phyloP scores from a whole-genome alignment of 2,797 vertebrate species.

The Melanotaenia trifasciata region DNA sequence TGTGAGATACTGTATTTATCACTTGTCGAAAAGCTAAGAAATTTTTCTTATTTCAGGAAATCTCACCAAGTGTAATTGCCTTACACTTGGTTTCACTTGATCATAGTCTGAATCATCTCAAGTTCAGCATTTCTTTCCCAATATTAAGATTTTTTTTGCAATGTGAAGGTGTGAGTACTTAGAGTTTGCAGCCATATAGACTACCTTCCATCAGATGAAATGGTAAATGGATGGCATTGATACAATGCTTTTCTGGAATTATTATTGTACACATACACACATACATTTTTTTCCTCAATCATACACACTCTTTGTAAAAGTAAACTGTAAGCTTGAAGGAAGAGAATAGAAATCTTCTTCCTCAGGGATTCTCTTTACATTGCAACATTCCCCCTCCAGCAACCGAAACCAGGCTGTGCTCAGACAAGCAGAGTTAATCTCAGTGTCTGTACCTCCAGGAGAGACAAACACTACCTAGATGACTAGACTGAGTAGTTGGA shows the following conservation, averaged over 20 bases:
- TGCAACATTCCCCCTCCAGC: conserved; percentile 34
- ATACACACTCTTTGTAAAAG: not conserved
- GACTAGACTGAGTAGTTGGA: conserved; percentile 50
- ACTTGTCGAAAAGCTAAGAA: no score
- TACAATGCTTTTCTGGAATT: not conserved
- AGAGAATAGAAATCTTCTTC: conserved; percentile 37
- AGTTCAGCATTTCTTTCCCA: no score
- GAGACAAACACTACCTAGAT: conserved; percentile 46
- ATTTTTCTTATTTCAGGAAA: no score
- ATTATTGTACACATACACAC: not conserved
- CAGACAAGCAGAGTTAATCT: conserved; percentile 59
- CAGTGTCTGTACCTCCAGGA: conserved; percentile 41
- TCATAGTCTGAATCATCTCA: no score
- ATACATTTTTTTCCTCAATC: not conserved
- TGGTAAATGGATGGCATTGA: not conserved
- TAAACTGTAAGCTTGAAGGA: conserved; percentile 28
- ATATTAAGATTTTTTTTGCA: no score
- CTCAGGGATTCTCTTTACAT: conserved; percentile 47
- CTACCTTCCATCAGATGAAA: not conserved
- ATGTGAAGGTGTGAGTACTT: no score
- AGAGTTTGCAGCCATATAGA: no score
- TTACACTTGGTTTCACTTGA: no score
- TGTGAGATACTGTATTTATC: no score
- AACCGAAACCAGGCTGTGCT: conserved; percentile 61
- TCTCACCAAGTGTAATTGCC: no score